Evolutionary conservation across 2,113 vertebrate genomes (phyloP).

Genomic region (Lepus timidus): DNA sequence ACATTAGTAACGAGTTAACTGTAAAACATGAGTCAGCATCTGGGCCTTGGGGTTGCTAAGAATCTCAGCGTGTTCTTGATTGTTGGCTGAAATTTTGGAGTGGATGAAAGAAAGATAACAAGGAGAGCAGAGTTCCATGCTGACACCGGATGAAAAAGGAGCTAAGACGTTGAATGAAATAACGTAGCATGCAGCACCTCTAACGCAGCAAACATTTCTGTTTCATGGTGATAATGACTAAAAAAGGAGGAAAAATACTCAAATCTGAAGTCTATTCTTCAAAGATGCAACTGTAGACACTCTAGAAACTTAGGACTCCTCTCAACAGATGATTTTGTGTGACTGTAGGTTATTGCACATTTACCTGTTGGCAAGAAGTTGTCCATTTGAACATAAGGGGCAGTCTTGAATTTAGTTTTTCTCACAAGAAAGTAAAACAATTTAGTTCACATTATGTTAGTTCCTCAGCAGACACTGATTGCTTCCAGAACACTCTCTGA

Average conservation of each 20-base stretch:
- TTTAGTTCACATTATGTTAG: not conserved
- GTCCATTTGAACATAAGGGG: not conserved
- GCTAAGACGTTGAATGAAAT: not conserved
- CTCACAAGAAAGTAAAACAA: not conserved
- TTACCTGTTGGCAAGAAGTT: not conserved
- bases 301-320: conserved; percentile 20
- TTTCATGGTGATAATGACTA: not conserved
- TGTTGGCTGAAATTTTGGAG: conserved; percentile 61
- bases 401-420: not conserved
- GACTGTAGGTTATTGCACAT: not conserved
- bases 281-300: not conserved
- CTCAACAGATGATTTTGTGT: not conserved
- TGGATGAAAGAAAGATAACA: not conserved
- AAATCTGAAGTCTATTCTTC: not conserved
- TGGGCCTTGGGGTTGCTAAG: conserved; percentile 56
- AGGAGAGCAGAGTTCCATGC: conserved; percentile 17
- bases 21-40: conserved; percentile 61
- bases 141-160: not conserved
- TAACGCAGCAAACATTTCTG: not conserved
- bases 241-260: not conserved
- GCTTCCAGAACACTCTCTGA: not conserved
- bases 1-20: conserved; percentile 24
- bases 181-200: not conserved
- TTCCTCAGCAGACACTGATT: not conserved
- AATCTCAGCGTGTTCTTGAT: conserved; percentile 36